Base-by-base conservation (phyloP, 2,113 vertebrate species). In the Entomyzon cyanotis region DNA sequence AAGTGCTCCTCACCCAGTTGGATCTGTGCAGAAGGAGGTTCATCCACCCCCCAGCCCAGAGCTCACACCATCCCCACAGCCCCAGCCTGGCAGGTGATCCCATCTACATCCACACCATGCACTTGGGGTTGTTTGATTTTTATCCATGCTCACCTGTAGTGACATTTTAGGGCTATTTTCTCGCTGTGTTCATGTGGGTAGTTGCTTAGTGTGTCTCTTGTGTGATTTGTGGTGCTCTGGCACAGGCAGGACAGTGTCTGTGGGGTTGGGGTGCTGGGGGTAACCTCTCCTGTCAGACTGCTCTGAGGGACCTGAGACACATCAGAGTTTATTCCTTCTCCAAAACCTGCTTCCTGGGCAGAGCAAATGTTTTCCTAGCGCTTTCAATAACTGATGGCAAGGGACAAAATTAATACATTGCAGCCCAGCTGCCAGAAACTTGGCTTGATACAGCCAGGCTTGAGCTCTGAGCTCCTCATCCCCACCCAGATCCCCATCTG, bases 111-210 rank as follows among this genome's bases (percentile, higher is more conserved):
- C 27, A 11, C 55, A 24, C 46, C 58, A 12, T 3, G 1, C 15
- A 0, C 53, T 21, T 47, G 55, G 78, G 67, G 47, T 22, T 18
- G 1, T 10, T 19, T 53, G 95, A 84, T 97, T 93, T 94, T 89
- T 93, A 97, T 97, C 96, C 95, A 96, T 96, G 96, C 56, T 92
- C 69, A 20, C 35, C 50, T 44, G 2, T 55, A 90, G 91, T 21
- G 24, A 28, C 1, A 2, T 42, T 77, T 78, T 58, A 70, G 90
- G 75, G n/a, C 46, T 69, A 0, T 7, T n/a, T n/a, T 71, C 35
- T 28, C 12, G 52, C 55, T 24, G 28, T 60, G 59, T 39, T 11
- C 0, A 0, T 11, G 69, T 91, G 77, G 55, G 84, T 82, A 69
- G 52, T 44, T 90, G 68, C n/a, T 93, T n/a, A 18, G 71, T 41